Percentiles rank a stretch among this genome's conserved stretches.
Evolutionary conservation across 2,888 invertebrate species (phyloP).

Genomic region (Cerastoderma edule): DNA sequence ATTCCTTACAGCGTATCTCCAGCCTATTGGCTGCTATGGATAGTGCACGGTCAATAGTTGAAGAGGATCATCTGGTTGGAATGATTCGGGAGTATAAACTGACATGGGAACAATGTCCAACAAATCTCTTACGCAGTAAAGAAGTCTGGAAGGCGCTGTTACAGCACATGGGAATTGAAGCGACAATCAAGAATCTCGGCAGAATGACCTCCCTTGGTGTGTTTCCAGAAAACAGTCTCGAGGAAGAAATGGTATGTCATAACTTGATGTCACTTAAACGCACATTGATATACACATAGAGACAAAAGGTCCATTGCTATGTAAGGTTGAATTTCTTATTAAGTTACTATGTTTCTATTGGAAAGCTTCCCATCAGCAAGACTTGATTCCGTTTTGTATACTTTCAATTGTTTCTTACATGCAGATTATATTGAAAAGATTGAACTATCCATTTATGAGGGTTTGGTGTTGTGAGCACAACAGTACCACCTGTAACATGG

Average conservation of each 20-base stretch:
- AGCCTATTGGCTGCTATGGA: slow-evolving; percentile 74
- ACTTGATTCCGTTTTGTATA: too few relatives aligned
- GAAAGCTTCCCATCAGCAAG: too few relatives aligned
- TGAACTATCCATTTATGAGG: too few relatives aligned
- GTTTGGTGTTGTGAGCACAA: too few relatives aligned
- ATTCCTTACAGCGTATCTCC: slow-evolving; percentile 49
- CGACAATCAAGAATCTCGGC: slow-evolving; percentile 82
- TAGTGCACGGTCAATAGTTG: slow-evolving; percentile 62
- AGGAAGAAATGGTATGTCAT: slow-evolving; percentile 39
- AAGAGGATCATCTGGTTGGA: slow-evolving; percentile 62
- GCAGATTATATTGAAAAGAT: too few relatives aligned
- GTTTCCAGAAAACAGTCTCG: slow-evolving; percentile 47
- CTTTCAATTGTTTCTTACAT: too few relatives aligned
- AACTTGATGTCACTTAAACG: too few relatives aligned
- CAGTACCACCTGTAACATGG: too few relatives aligned
- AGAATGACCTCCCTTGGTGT: slow-evolving; percentile 56
- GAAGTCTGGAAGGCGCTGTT: slow-evolving; percentile 85
- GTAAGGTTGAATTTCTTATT: too few relatives aligned
- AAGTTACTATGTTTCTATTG: too few relatives aligned
- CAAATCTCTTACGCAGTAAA: slow-evolving; percentile 87
- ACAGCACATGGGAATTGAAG: slow-evolving; percentile 83
- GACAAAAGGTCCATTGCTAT: too few relatives aligned
- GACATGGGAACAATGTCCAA: slow-evolving; percentile 88
- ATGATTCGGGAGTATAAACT: slow-evolving; percentile 85
- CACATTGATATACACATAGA: too few relatives aligned